phyloP scores from a whole-genome alignment of 2,113 vertebrate genomes.

The Elaphurus davidianus region DNA sequence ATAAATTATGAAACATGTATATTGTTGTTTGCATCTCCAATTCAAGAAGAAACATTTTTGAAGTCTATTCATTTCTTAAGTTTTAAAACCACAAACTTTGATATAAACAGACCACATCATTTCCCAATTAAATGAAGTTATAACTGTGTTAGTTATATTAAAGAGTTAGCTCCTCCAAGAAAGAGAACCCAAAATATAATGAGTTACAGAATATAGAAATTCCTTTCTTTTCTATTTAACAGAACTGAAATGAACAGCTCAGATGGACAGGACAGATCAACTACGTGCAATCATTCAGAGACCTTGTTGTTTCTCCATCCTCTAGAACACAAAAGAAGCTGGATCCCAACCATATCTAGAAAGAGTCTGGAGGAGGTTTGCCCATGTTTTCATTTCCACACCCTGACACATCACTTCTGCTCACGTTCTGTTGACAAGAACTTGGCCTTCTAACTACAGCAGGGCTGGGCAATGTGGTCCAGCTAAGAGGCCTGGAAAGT shows the following conservation, averaged over 20 bases:
- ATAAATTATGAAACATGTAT: not conserved
- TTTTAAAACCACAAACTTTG: slow-evolving; percentile 27
- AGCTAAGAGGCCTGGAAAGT: not conserved
- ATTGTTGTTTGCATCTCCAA: not conserved
- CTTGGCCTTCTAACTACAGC: not conserved
- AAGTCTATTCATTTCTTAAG: not conserved
- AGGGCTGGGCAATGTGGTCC: not conserved
- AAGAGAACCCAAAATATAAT: not conserved
- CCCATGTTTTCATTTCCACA: not conserved
- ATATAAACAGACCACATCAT: not conserved
- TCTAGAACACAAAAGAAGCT: not conserved
- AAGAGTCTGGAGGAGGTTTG: not conserved
- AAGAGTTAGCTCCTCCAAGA: not conserved
- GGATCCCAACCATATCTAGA: not conserved
- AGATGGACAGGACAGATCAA: not conserved
- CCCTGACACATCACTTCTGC: not conserved
- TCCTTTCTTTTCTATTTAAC: not conserved
- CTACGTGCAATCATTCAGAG: not conserved
- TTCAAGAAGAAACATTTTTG: not conserved
- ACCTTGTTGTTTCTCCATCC: not conserved
- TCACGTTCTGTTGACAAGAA: not conserved
- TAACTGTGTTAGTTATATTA: not conserved
- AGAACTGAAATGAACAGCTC: not conserved
- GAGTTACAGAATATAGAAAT: not conserved
- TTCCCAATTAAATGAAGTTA: not conserved